These are phyloP conservation scores for Tympanuchus pallidicinctus DNA, from an alignment of 2,113 vertebrate genomes.

Conservation along the genomic window DNA sequence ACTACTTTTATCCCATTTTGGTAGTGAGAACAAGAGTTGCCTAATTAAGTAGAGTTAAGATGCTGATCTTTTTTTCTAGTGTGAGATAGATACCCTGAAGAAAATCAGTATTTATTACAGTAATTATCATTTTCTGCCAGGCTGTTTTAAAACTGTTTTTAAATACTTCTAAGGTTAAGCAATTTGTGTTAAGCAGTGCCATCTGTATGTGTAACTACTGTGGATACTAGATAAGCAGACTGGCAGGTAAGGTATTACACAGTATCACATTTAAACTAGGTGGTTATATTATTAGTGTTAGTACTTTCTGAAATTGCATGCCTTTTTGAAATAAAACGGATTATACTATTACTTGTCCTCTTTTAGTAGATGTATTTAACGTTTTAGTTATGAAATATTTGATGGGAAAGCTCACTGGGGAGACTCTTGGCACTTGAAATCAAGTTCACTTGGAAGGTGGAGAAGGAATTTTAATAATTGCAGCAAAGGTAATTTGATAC, in stretches of 20 bases:
- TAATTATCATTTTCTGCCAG: conserved; percentile 44
- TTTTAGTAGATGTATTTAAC: conserved; percentile 72
- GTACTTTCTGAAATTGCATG: conserved; percentile 62
- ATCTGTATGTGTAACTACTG: conserved; percentile 16
- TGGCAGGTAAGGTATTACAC: conserved; percentile 39
- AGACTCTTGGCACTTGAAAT: conserved; percentile 70
- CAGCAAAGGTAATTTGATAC: conserved; percentile 65
- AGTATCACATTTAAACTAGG: conserved; percentile 46
- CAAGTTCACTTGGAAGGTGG: conserved; percentile 60
- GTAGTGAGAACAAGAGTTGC: conserved; percentile 1
- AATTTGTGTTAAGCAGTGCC: conserved; percentile 2
- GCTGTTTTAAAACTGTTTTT: conserved; percentile 38
- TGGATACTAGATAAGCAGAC: conserved; percentile 46
- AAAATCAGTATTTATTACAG: conserved; percentile 49
- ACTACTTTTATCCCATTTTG: not conserved
- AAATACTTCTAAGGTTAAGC: conserved; percentile 23
- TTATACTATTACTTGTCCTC: conserved; percentile 62
- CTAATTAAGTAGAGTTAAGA: conserved; percentile 38
- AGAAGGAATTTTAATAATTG: conserved; percentile 73
- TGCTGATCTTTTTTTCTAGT: not conserved
- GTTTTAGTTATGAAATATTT: conserved; percentile 72
- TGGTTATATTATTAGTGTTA: conserved; percentile 67
- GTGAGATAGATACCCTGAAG: conserved; percentile 4
- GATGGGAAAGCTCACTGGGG: conserved; percentile 63
- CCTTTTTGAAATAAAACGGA: conserved; percentile 70